Conservation (phyloP, 1,140 invertebrate genomes). For the Adoxophyes honmai region DNA sequence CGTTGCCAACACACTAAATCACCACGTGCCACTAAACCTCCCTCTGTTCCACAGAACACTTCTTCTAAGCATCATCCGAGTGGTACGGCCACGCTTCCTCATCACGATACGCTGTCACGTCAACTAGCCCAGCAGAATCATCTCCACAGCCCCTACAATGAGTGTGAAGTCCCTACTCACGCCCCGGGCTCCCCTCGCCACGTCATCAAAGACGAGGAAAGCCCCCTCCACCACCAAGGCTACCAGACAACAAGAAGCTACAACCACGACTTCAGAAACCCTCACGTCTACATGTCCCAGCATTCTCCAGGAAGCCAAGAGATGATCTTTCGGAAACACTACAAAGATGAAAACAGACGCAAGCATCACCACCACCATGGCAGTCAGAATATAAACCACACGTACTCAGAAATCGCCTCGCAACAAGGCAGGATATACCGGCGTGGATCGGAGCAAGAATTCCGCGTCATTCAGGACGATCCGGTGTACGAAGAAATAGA, state of each 20-base stretch:
- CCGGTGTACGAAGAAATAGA: constrained; percentile 91
- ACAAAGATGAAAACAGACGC: constrained; percentile 59
- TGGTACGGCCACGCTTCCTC: constrained; percentile 62
- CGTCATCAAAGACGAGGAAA: constrained; percentile 57
- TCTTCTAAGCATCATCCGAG: constrained; percentile 74
- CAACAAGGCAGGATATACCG: constrained; percentile 71
- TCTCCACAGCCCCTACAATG: constrained; percentile 54
- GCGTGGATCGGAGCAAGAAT: constrained; percentile 68
- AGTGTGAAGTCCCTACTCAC: constrained; percentile 46
- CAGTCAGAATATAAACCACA: constrained; percentile 74
- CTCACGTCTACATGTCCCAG: constrained; percentile 73
- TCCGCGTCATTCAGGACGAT: constrained; percentile 80
- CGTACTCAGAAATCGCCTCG: constrained; percentile 79
- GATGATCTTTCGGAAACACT: constrained; percentile 69
- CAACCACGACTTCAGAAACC: constrained; percentile 79
- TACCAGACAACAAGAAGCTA: constrained; percentile 75
- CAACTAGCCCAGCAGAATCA: constrained; percentile 57
- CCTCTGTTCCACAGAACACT: constrained; percentile 68
- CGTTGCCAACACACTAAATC: too few relatives aligned
- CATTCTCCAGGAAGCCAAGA: constrained; percentile 70
- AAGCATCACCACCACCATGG: constrained; percentile 70
- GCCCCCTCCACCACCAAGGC: constrained; percentile 63
- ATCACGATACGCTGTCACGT: constrained; percentile 64
- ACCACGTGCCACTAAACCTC: constrained; percentile 18
- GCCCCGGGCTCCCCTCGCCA: constrained; percentile 53